Base-by-base conservation (phyloP, 2,113 vertebrate species). In the Aldabrachelys gigantea region DNA sequence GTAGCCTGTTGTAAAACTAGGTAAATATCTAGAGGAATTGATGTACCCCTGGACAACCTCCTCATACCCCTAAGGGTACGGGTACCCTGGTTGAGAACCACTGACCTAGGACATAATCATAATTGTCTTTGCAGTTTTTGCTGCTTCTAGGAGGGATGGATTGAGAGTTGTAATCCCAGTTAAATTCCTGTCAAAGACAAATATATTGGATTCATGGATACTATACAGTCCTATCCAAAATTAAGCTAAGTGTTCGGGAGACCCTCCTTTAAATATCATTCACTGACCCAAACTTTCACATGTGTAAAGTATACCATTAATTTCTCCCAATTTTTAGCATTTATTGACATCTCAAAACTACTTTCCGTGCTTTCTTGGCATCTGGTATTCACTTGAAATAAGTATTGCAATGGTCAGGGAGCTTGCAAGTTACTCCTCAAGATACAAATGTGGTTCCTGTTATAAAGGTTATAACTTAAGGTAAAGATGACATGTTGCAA, bases 291-390 rank as follows among this genome's bases (percentile, higher is more conserved):
- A 88, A 65, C 49, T 22, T 56, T 14, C 62, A 62, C 78, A 62
- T 94, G 52, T 22, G 29, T 78, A 89, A 8, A 9, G 38, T n/a
- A 2, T n/a, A 56, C 6, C 4, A 62, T 38, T 38, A 83, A 8
- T 81, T 12, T 5, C 90, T 52, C 6, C 2, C 85, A 10, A 78
- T 72, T 83, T 17, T 72, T 12, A 10, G 5, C 59, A 29, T 82
- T 84, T 80, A 1, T 69, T 69, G 54, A 69, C 4, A 49, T 0
- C 54, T 78, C 82, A 12, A 0, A 10, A 62, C 8, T 0, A 10
- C 27, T 80, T 88, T 86, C 65, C 35, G 6, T 29, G 76, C 82
- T 29, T 0, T 1, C 13, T 0, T 0, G 0, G 2, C 17, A 5
- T 72, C n/a, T 21, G 35, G 5, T 56, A 41, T 12, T 57, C 75